Evolutionary conservation across 1,140 invertebrate species (phyloP), one percentile per base, ranked within the genome.

Genomic region (Mylabris phalerata): DNA sequence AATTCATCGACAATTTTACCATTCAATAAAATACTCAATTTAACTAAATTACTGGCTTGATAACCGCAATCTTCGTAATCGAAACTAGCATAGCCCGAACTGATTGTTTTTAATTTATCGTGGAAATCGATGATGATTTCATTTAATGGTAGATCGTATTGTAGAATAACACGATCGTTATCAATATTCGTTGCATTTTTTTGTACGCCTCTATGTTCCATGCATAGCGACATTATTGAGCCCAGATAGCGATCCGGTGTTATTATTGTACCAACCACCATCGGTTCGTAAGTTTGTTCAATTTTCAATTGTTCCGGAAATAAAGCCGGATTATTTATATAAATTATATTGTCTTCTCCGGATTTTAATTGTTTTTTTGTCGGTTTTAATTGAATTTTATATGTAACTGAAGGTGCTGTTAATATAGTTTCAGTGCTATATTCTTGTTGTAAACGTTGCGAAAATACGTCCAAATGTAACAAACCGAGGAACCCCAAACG

Each of bases 71-170:
- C 90, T 78, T 98, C 93, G 76, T 98, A 98, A 77, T 98, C 95
- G 77, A 99, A 98, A 74, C 92, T 96, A 7, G 93, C 95, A 78
- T 94, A 98, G 9, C 96, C 96, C 2, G 93, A 97, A 11, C 87
- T 88, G 9, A 92, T 65, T 19, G 86, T 87, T 77, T 98, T 99
- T 0, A 99, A 75, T 25, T 82, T 79, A 74, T 98, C 95, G 74
- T 96, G 95, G 74, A 99, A 98, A 70, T 98, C 93, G 3, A 96
- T 71, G 2, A 98, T 86, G 26, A 99, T 88, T 81, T 99, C 96
- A 72, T 86, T 91, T 2, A 98, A 73, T 6, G 96, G 96, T 38
- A 99, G 75, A 50, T 86, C 77, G 68, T 87, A 94, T 65, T 90
- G 86, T 65, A 97, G 69, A 70, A 97, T 80, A 1, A 95, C 75